These are phyloP conservation scores for Chrysocyon brachyurus DNA, from an alignment of 2,797 vertebrate genomes.

Conservation along the genomic window DNA sequence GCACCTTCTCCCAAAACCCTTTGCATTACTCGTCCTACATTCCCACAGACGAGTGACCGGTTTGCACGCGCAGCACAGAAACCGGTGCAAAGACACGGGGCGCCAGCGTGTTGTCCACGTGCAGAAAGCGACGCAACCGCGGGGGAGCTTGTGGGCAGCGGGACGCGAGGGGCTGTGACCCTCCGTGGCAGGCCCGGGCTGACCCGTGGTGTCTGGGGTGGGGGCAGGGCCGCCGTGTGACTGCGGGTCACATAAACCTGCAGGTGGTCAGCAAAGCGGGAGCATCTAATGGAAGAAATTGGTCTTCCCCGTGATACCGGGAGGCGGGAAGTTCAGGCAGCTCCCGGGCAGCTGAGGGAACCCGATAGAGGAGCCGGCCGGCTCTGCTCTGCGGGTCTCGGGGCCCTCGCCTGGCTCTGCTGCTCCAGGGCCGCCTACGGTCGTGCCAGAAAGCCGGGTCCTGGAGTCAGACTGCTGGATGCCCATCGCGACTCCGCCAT, in stretches of 20 bases:
- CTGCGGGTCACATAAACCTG: neutral
- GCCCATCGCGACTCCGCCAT: neutral
- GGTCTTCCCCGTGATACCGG: neutral
- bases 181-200: neutral
- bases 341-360: neutral
- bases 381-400: rapidly evolving
- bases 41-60: neutral
- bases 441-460: neutral
- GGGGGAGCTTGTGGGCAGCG: neutral
- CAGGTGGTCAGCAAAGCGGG: neutral
- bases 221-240: neutral
- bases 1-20: constrained; percentile 41
- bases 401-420: neutral
- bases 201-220: neutral
- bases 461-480: neutral
- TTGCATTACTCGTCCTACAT: neutral
- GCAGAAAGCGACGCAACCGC: neutral
- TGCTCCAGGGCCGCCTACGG: neutral
- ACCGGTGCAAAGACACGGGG: neutral
- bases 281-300: neutral
- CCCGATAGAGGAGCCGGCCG: neutral
- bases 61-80: neutral
- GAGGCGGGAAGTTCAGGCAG: neutral
- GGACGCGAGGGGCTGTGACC: neutral
- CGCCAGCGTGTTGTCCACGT: no score